These are phyloP conservation scores for Nyctereutes procyonoides DNA, from an alignment of 2,113 vertebrate genomes.

Conservation along the genomic window DNA sequence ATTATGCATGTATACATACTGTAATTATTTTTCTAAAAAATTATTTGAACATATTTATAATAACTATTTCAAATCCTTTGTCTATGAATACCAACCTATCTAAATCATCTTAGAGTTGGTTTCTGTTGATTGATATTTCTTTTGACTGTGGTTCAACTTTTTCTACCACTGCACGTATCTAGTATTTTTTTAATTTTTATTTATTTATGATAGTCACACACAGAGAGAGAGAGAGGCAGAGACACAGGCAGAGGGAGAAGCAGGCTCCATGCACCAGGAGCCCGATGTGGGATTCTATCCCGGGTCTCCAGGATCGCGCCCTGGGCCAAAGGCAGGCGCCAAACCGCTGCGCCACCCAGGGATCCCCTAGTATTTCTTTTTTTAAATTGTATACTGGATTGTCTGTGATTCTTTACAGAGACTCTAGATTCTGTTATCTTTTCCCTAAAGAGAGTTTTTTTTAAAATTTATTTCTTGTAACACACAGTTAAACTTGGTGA, in stretches of 20 bases:
- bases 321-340: too few relatives aligned
- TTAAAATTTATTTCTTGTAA: background rate
- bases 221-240: too few relatives aligned
- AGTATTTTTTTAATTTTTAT: too few relatives aligned
- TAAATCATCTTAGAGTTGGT: background rate
- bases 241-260: too few relatives aligned
- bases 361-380: too few relatives aligned
- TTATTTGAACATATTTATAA: background rate
- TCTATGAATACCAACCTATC: background rate
- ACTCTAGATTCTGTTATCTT: background rate
- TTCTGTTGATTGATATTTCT: background rate
- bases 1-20: background rate
- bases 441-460: background rate
- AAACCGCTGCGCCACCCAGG: too few relatives aligned
- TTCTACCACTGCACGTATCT: background rate
- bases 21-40: background rate
- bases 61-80: background rate
- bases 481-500: background rate
- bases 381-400: background rate
- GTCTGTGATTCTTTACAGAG: background rate
- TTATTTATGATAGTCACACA: too few relatives aligned
- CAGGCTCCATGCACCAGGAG: too few relatives aligned
- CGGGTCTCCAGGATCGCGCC: too few relatives aligned
- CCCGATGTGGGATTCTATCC: too few relatives aligned
- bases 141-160: background rate